Evolutionary conservation across 2,113 vertebrate genomes (phyloP), one percentile per base, ranked within the genome.

Genomic region (Vulpes ferrilata): DNA sequence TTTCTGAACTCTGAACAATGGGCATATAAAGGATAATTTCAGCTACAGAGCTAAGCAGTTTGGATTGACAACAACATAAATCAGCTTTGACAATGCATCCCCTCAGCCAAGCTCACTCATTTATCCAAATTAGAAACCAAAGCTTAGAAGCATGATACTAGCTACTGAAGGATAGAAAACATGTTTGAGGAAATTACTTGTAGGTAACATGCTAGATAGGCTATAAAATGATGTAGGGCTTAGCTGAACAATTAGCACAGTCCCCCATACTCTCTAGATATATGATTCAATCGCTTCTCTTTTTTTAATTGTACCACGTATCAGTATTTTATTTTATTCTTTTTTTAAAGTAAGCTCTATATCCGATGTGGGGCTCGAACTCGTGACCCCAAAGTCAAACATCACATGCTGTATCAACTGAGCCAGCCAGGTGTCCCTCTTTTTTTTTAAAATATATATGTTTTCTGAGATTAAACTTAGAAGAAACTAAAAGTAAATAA

Each of bases 111-210:
- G 96, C 96, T 95, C 80, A 97, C 88, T 73, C 90, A 96, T 55
- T 98, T 97, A 98, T 97, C 93, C 97, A 97, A 97, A 97, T 95
- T 97, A 92, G 35, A 95, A 96, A 98, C 98, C 81, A 51, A 90
- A 81, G 55, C 90, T 96, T 85, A 96, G 20, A 92, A 97, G 55
- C 79, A 76, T 87, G 73, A 80, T 7, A 17, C 90, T 92, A 59
- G 59, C 60, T 88, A 92, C 10, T 64, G 60, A 96, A 93, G 97
- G 78, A 86, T 17, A 96, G 95, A 96, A 96, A 97, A 95, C 38
- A 97, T 57, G 80, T 96, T 12, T 93, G 86, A 96, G 92, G 16
- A 97, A 98, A 96, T 90, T 89, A 96, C 97, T 96, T 91, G 38
- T 82, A 85, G 55, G 62, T 92, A 78, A 62, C 48, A 84, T 38